Percentiles rank a stretch among this genome's conserved stretches.
Evolutionary conservation across 2,797 vertebrate genomes (phyloP).

Genomic region (Bucorvus abyssinicus): DNA sequence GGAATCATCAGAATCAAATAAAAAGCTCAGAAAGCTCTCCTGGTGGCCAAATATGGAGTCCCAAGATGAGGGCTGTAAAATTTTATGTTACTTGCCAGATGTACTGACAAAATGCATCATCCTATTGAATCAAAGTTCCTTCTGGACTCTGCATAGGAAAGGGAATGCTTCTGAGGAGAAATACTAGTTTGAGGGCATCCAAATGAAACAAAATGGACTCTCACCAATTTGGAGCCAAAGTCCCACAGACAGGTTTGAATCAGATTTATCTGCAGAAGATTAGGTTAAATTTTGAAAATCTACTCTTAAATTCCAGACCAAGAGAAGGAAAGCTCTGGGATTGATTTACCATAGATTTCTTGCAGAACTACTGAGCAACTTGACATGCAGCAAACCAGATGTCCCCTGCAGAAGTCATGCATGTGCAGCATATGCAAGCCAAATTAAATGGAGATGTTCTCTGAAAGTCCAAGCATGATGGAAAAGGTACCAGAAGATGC

Average conservation of each 20-base stretch:
- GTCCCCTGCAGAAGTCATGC: not conserved
- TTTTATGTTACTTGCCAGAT: not conserved
- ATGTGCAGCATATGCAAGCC: not conserved
- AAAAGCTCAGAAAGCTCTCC: not conserved
- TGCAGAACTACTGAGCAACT: not conserved
- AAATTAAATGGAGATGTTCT: constrained; percentile 11
- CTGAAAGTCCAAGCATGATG: not conserved
- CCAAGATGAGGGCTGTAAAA: not conserved
- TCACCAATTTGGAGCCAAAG: not conserved
- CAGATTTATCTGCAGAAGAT: not conserved
- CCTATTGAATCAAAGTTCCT: not conserved
- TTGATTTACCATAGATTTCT: constrained; percentile 15
- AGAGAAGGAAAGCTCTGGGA: constrained; percentile 12
- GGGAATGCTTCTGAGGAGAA: not conserved
- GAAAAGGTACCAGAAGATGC: constrained; percentile 15
- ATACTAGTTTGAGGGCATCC: not conserved
- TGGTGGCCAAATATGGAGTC: not conserved
- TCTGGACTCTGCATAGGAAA: not conserved
- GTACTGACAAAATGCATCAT: not conserved
- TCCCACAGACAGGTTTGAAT: not conserved
- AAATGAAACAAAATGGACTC: not conserved
- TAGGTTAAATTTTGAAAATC: not conserved
- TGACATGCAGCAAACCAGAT: constrained; percentile 23
- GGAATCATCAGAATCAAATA: not conserved
- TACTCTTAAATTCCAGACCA: not conserved